phyloP scores from a whole-genome alignment of 2,797 vertebrate species.

The Neoniphon sammara region DNA sequence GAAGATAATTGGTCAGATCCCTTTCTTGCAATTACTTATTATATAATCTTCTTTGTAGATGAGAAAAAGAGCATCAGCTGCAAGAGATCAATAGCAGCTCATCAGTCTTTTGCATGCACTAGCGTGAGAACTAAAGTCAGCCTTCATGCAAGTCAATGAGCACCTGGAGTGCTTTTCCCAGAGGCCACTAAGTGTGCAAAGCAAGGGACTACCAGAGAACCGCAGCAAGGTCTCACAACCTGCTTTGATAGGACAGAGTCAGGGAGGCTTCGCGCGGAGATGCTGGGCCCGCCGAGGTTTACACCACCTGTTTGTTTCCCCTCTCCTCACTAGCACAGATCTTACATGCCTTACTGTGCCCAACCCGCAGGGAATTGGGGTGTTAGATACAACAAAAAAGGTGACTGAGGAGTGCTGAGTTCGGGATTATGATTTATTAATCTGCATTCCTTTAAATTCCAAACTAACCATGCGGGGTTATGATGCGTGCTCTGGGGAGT shows the following conservation, averaged over 20 bases:
- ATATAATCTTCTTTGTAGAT: conserved; percentile 73
- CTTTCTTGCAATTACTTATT: conserved; percentile 61
- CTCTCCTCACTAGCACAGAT: conserved; percentile 72
- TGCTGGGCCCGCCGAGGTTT: conserved; percentile 80
- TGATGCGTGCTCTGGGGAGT: conserved; percentile 77
- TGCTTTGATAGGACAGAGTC: conserved; percentile 80
- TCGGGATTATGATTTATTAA: conserved; percentile 93
- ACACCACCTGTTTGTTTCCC: conserved; percentile 85
- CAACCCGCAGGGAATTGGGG: conserved; percentile 74
- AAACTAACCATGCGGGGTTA: conserved; percentile 79
- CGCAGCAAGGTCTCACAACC: conserved; percentile 75
- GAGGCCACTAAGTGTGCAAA: conserved; percentile 78
- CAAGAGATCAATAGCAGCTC: conserved; percentile 78
- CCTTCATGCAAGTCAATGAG: conserved; percentile 87
- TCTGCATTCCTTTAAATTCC: conserved; percentile 80
- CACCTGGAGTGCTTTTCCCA: conserved; percentile 84
- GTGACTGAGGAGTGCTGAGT: conserved; percentile 84
- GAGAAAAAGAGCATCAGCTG: conserved; percentile 69
- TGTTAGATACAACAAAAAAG: conserved; percentile 86
- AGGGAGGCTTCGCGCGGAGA: conserved; percentile 70
- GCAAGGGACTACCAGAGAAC: conserved; percentile 72
- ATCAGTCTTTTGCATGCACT: conserved; percentile 77
- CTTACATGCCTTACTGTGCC: conserved; percentile 75
- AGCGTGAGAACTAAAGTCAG: conserved; percentile 81
- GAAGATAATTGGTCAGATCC: conserved; percentile 62